Conservation (phyloP, 2,888 invertebrate species). For the Hydropsyche betteni region DNA sequence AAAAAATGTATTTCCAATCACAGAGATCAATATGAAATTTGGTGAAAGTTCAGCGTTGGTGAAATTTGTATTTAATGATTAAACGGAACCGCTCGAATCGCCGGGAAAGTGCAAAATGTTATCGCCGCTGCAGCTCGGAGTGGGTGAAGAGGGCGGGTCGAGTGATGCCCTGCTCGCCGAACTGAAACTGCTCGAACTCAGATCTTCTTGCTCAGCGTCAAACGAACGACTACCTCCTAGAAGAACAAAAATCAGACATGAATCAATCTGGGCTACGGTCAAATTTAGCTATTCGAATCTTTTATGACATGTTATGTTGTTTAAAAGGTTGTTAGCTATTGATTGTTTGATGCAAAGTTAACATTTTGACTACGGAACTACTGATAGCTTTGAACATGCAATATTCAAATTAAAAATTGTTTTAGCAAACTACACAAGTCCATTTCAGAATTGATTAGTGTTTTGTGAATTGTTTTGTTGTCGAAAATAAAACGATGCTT, state of each 20-base stretch:
- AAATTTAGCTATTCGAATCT: too few species aligned
- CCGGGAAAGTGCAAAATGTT: slow-evolving; percentile 82
- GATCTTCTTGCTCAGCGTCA: slow-evolving; percentile 76
- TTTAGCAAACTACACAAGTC: too few species aligned
- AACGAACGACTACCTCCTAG: slow-evolving; percentile 70
- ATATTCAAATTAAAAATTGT: too few species aligned
- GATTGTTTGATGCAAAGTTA: too few species aligned
- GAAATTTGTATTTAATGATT: slow-evolving; percentile 53
- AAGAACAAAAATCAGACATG: slow-evolving; percentile 52
- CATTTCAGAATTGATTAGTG: too few species aligned
- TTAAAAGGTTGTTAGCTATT: too few species aligned
- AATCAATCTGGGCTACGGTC: neutral
- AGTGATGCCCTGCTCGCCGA: slow-evolving; percentile 81
- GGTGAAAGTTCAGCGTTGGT: slow-evolving; percentile 3
- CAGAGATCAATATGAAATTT: slow-evolving; percentile 39
- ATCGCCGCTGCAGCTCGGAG: slow-evolving; percentile 78
- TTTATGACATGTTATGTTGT: too few species aligned
- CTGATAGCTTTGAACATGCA: too few species aligned
- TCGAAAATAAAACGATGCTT: slow-evolving; percentile 22
- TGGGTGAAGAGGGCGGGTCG: slow-evolving; percentile 76
- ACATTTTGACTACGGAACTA: too few species aligned
- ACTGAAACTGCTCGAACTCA: slow-evolving; percentile 86
- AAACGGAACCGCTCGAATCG: slow-evolving; percentile 76
- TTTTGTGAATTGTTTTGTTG: neutral
- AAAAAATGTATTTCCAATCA: slow-evolving; percentile 19